Evolutionary conservation across 2,888 invertebrate species (phyloP), one percentile per base, ranked within the genome.

Genomic region (Octonoba sinensis): DNA sequence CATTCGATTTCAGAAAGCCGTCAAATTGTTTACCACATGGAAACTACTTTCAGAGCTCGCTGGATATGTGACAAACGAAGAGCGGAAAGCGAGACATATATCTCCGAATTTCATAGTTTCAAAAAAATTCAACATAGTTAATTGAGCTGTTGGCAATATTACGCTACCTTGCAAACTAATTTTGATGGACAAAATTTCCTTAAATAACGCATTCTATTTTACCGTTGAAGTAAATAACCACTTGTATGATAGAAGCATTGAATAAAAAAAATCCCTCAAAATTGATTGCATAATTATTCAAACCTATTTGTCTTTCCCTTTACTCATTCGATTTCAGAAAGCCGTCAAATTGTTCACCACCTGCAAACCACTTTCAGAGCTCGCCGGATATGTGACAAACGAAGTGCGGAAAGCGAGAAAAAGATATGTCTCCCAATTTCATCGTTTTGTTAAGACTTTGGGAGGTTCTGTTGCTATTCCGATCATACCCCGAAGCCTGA

Each of bases 331-430:
- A 36, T 36, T 36, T 36, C 36, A 62, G 62, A 36, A 36, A 62
- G 65, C 47, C 44, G 56, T 70, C 70, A 70, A 46, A 57, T 36
- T 15, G 46, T 3, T 70, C 70, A 70, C 57, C 70, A 70, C 70
- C 70, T 70, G 46, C 12, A 36, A 18, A 36, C 22, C 57, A 36
- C 24, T 20, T 70, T 24, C 8, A 22, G n/a, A 49, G 15, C 16
- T 22, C 65, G 11, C 20, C 20, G 20, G 49, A 24, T 24, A 36
- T 67, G 59, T 24, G 54, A 54, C 62, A 62, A 70, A 76, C 76
- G 76, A 76, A 69, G 76, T 76, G 76, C 27, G 36, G 76, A 76
- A 70, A 76, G 62, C 20, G 72, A 44, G 51, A 36, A 20, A 54
- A 36, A 73, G 64, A 56, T 56, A 46, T 73, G 73, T 69, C 16